phyloP scores from a whole-genome alignment of 2,113 vertebrate genomes.

The Furnarius figulus region DNA sequence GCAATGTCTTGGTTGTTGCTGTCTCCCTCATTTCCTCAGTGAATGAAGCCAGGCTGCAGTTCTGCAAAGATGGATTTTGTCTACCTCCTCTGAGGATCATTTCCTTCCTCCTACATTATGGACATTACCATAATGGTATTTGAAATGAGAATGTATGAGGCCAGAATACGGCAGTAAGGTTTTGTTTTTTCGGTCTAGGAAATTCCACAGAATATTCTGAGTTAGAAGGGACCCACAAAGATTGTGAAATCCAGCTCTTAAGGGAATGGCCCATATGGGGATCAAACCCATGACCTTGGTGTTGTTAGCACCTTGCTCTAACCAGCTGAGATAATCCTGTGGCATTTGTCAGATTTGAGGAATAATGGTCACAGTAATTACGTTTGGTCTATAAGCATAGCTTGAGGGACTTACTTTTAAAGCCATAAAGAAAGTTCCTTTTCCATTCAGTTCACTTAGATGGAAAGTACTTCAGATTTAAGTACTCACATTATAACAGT shows the following conservation, averaged over 20 bases:
- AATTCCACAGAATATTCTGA: neutral
- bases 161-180: neutral
- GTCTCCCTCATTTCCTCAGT: neutral
- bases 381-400: neutral
- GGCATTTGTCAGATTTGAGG: neutral
- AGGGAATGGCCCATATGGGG: neutral
- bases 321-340: neutral
- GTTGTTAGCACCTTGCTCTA: neutral
- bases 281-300: neutral
- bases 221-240: neutral
- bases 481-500: neutral
- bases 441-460: neutral
- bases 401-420: neutral
- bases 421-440: neutral
- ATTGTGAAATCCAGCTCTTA: neutral
- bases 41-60: neutral
- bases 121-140: neutral
- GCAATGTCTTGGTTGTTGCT: neutral
- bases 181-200: neutral
- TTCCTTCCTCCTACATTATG: neutral
- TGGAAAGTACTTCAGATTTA: neutral
- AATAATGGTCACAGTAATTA: neutral
- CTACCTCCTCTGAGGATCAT: neutral
- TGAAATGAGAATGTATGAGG: neutral
- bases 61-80: neutral